Conservation (phyloP, 2,888 invertebrate species). For the Eilema depressum region DNA sequence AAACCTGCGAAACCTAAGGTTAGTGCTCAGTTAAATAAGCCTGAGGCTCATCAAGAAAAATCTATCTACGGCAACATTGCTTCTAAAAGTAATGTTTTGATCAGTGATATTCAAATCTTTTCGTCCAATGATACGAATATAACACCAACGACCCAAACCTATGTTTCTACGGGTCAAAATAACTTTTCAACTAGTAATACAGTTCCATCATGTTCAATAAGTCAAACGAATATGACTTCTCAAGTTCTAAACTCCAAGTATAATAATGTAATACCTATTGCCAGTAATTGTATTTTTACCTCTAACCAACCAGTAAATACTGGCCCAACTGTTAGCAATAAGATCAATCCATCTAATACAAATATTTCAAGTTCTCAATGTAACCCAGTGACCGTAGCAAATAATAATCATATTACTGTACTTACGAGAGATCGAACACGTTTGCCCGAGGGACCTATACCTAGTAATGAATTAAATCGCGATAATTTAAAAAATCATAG, state of each 20-base stretch:
- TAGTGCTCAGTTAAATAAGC: not conserved
- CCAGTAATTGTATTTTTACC: not conserved
- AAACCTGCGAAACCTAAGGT: not conserved
- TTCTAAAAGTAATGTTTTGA: not conserved
- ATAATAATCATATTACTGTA: not conserved
- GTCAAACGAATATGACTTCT: slow-evolving; percentile 3
- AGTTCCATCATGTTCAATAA: not conserved
- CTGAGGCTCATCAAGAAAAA: not conserved
- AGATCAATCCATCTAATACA: not conserved
- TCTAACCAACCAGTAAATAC: not conserved
- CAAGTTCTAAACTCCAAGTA: not conserved
- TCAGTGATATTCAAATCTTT: not conserved
- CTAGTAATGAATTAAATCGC: not conserved
- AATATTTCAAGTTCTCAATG: not conserved
- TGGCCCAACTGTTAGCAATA: not conserved
- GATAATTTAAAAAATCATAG: slow-evolving; percentile 11
- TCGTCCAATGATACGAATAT: not conserved
- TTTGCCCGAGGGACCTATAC: not conserved
- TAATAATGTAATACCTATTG: not conserved
- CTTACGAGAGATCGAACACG: not conserved
- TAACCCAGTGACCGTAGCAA: slow-evolving; percentile 8
- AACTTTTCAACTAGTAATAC: not conserved
- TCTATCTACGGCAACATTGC: not conserved
- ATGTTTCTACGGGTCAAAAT: not conserved
- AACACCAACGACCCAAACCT: not conserved